phyloP scores from a whole-genome alignment of 2,888 invertebrate genomes.

The Meteorus colon region DNA sequence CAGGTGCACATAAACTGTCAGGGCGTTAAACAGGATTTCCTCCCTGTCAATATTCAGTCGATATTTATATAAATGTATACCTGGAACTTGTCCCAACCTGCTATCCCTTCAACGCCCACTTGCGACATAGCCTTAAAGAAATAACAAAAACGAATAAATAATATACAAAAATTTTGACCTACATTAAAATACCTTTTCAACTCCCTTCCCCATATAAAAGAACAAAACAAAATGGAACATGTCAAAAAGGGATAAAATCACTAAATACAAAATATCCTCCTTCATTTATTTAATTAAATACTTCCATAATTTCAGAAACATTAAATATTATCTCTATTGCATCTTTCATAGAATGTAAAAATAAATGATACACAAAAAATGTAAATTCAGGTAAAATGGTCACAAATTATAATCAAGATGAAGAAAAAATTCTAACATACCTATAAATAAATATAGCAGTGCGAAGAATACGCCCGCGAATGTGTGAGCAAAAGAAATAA shows the following conservation, averaged over 20 bases:
- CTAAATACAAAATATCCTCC: neutral
- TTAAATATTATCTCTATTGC: too few relatives aligned
- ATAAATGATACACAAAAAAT: neutral
- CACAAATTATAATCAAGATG: neutral
- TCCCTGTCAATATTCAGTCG: constrained; percentile 41
- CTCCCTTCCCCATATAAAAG: too few relatives aligned
- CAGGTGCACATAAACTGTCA: constrained; percentile 38
- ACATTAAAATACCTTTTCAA: too few relatives aligned
- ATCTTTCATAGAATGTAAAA: neutral
- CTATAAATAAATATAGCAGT: neutral
- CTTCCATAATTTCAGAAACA: too few relatives aligned
- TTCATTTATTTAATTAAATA: neutral
- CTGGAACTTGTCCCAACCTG: constrained; percentile 36
- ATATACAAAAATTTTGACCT: too few relatives aligned
- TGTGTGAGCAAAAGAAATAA: neutral
- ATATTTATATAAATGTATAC: constrained; percentile 37
- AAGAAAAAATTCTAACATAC: constrained; percentile 6
- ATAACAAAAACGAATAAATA: too few relatives aligned
- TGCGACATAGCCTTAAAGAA: neutral
- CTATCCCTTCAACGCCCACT: constrained; percentile 28
- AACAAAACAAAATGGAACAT: too few relatives aligned
- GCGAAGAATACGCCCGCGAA: neutral
- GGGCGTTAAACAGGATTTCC: constrained; percentile 52
- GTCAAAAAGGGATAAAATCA: neutral
- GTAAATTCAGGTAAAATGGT: constrained; percentile 9